Evolutionary conservation across 1,140 invertebrate genomes (phyloP).

Genomic region (Danaus melanippus): DNA sequence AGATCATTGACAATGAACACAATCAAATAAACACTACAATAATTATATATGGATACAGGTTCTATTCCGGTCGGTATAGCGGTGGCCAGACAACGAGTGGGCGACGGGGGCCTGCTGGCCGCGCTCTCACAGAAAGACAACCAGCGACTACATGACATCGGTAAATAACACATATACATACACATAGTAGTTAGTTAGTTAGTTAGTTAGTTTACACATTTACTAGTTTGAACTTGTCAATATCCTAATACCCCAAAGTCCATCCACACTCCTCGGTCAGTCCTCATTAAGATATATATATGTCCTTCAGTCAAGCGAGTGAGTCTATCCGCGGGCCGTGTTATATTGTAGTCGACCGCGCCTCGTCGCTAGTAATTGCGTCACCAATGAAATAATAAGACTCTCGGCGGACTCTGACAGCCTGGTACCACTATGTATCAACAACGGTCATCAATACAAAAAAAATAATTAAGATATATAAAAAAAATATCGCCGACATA

Average conservation of each 20-base stretch:
- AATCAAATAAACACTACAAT: not conserved
- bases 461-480: constrained; percentile 38
- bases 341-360: constrained; percentile 1
- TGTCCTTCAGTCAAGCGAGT: no score
- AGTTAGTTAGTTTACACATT: no score
- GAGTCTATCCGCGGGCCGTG: no score
- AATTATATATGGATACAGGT: constrained; percentile 41
- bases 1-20: no score
- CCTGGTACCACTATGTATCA: constrained; percentile 67
- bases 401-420: constrained; percentile 40
- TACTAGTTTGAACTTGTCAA: no score
- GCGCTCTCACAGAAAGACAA: constrained; percentile 62
- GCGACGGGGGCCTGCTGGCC: constrained; percentile 60
- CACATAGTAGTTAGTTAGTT: no score
- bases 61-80: constrained; percentile 90
- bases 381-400: constrained; percentile 27
- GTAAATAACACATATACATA: constrained; percentile 52
- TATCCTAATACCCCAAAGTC: no score
- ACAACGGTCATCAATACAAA: constrained; percentile 55
- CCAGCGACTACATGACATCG: constrained; percentile 71
- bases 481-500: not conserved
- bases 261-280: no score
- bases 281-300: no score
- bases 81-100: constrained; percentile 84
- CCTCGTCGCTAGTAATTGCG: constrained; percentile 31